Evolutionary conservation across 92 coral and sea anemone genomes (phyloP).

Genomic region (Meandrina meandrites): DNA sequence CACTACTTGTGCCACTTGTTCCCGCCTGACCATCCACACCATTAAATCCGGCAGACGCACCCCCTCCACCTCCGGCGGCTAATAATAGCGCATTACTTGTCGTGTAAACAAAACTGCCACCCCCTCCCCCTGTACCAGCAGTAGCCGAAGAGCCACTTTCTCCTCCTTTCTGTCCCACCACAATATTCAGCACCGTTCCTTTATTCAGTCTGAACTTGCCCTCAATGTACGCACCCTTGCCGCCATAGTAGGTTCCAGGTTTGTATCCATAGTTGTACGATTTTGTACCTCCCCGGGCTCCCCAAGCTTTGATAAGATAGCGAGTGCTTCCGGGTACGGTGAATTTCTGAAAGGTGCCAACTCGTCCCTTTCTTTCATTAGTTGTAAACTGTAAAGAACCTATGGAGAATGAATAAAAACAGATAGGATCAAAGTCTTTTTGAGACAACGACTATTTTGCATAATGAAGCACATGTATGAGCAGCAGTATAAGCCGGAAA

Average conservation of each 20-base stretch:
- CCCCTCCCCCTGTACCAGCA: slow-evolving; percentile 87
- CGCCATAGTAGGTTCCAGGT: slow-evolving; percentile 73
- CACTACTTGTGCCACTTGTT: slow-evolving; percentile 52
- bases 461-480: too few relatives aligned
- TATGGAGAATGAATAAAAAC: background rate
- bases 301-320: slow-evolving; percentile 57
- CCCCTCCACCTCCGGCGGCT: slow-evolving; percentile 91
- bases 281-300: slow-evolving; percentile 79
- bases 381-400: slow-evolving; percentile 19
- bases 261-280: slow-evolving; percentile 49
- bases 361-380: slow-evolving; percentile 33
- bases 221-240: slow-evolving; percentile 57
- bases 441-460: too few relatives aligned
- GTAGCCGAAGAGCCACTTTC: too few relatives aligned
- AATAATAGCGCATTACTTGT: slow-evolving; percentile 39
- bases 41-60: slow-evolving; percentile 64
- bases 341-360: slow-evolving; percentile 39
- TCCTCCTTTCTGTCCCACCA: slow-evolving; percentile 75
- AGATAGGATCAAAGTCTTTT: too few relatives aligned
- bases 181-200: slow-evolving; percentile 54
- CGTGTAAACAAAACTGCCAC: slow-evolving; percentile 75
- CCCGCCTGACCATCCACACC: slow-evolving; percentile 73
- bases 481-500: too few relatives aligned
- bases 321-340: slow-evolving; percentile 16
- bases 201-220: slow-evolving; percentile 35